Evolutionary conservation across 2,113 vertebrate genomes (phyloP), one percentile per base, ranked within the genome.

Genomic region (Labrus mixtus): DNA sequence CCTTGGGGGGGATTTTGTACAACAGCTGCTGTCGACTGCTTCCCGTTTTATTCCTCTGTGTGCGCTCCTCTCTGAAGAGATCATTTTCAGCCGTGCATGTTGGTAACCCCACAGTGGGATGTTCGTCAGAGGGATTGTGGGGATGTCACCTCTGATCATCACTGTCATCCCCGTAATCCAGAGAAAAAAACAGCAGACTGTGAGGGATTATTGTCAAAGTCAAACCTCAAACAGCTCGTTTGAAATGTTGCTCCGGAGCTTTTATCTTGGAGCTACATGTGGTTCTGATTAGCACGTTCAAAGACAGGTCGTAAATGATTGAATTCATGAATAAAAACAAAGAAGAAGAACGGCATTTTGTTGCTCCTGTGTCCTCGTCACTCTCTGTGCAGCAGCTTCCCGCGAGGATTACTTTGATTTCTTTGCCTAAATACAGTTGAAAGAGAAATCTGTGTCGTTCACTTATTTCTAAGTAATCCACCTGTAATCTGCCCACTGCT

Each of bases 381-480:
- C 33, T 25, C 2, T 10, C 13, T 59, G 51, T 53, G 10, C 46
- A 13, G 36, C 57, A 51, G 56, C 29, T 39, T 22, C 17, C 12
- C 33, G 37, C 0, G 0, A 23, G 77, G 69, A 66, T 78, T 57
- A 65, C 6, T 3, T 20, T 19, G 3, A 20, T 25, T 48, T 62
- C 51, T 74, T 43, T 22, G 41, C 64, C 46, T 20, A n/a, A 41
- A 41, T 15, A 25, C 58, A 60, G 25, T 48, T 19, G 29, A 6
- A 61, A 43, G 56, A 57, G 11, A 51, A 79, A 66, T 37, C 58
- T 64, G 54, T 9, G 56, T 33, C 6, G n/a, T 20, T 67, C 12
- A 17, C 41, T 71, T 76, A 33, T 82, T 72, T 51, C 53, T 61
- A 3, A 72, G 55, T 77, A 82, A 77, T 82, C 79, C 79, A 77